Percentiles rank a stretch among this genome's conserved stretches.
phyloP scores from a whole-genome alignment of 1,140 invertebrate species.

The Pachyrhynchus sulphureomaculatus region DNA sequence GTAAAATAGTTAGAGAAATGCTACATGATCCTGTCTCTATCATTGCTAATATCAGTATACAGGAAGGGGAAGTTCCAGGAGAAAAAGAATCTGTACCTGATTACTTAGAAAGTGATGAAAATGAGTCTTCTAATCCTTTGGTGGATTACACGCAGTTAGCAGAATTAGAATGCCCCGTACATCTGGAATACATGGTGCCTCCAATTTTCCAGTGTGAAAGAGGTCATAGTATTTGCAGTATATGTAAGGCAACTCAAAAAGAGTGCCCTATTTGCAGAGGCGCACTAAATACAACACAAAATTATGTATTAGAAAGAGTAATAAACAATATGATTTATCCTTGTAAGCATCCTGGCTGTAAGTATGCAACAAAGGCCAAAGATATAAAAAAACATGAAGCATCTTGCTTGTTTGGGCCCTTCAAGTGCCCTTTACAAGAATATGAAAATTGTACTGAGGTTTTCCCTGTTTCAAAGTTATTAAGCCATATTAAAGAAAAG shows the following conservation, averaged over 20 bases:
- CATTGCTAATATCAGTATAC: constrained; percentile 16
- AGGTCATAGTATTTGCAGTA: constrained; percentile 74
- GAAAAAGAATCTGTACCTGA: too few relatives aligned
- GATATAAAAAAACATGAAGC: constrained; percentile 30
- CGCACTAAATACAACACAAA: constrained; percentile 68
- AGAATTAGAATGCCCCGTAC: constrained; percentile 44
- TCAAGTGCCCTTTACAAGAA: constrained; percentile 27
- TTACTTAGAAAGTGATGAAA: not conserved
- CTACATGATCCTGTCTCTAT: constrained; percentile 22
- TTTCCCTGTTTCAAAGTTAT: constrained; percentile 12
- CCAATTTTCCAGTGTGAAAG: constrained; percentile 74
- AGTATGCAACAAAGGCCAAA: constrained; percentile 15
- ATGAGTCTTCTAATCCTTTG: not conserved
- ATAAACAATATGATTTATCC: constrained; percentile 32
- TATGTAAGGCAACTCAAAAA: constrained; percentile 65
- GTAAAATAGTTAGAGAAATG: not conserved
- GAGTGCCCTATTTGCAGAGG: constrained; percentile 73
- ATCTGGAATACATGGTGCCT: constrained; percentile 73
- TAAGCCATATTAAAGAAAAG: constrained; percentile 15
- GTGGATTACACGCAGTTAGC: not conserved
- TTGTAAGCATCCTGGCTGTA: constrained; percentile 30
- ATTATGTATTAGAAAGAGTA: constrained; percentile 70
- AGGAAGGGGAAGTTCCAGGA: not conserved
- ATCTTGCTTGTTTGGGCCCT: constrained; percentile 20
- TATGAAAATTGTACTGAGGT: constrained; percentile 14